These are phyloP conservation scores for Trachurus trachurus DNA, from an alignment of 2,797 vertebrate genomes.

Conservation along the genomic window DNA sequence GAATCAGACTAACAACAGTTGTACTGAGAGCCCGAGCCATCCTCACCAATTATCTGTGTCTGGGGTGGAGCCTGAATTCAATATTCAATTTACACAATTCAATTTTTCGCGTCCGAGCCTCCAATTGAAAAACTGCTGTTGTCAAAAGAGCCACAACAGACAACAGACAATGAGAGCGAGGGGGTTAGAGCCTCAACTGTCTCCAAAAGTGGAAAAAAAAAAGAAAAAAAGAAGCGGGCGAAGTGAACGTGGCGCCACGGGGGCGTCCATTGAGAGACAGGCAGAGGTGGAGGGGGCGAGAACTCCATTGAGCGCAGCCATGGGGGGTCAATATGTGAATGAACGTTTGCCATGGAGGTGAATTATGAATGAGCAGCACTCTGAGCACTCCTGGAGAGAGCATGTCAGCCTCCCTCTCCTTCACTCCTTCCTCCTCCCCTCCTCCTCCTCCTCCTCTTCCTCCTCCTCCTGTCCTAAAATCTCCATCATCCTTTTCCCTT, in stretches of 20 bases:
- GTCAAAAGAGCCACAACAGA: constrained; percentile 27
- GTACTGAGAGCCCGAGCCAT: constrained; percentile 66
- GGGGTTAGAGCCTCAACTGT: constrained; percentile 39
- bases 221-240: constrained; percentile 50
- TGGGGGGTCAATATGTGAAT: constrained; percentile 85
- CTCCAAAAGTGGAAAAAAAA: constrained; percentile 52
- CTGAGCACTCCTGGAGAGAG: constrained; percentile 78
- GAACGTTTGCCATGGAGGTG: constrained; percentile 82
- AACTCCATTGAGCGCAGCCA: constrained; percentile 79
- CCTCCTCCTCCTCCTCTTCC: constrained; percentile 38
- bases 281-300: constrained; percentile 75
- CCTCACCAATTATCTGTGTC: constrained; percentile 78
- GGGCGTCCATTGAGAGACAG: constrained; percentile 77
- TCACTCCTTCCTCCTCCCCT: constrained; percentile 67
- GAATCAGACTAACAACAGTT: constrained; percentile 72
- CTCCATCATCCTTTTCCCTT: constrained; percentile 52
- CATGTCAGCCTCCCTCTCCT: constrained; percentile 67
- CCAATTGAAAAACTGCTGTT: constrained; percentile 34
- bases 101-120: constrained; percentile 55
- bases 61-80: constrained; percentile 72
- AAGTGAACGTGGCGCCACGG: constrained; percentile 64
- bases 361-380: constrained; percentile 85
- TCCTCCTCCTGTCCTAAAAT: constrained; percentile 60
- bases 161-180: constrained; percentile 22
- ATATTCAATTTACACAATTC: constrained; percentile 81